A percentile compares a stretch with the other conserved stretches of the same genome.
Evolutionary conservation across 2,888 invertebrate genomes (phyloP).

Genomic region (Pegoplata infirma): DNA sequence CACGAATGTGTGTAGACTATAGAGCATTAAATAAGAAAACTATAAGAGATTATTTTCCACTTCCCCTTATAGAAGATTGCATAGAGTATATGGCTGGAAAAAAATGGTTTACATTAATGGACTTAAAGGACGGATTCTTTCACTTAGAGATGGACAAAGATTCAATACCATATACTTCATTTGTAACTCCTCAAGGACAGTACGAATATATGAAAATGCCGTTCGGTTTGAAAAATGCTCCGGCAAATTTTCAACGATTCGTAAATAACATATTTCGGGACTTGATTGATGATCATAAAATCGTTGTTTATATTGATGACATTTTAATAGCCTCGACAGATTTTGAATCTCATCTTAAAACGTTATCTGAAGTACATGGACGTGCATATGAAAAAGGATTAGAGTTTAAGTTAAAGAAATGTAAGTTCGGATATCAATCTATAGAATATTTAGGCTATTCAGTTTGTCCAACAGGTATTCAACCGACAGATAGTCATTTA

Average conservation of each 20-base stretch:
- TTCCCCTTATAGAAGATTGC: constrained; percentile 10
- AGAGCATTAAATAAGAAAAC: not conserved
- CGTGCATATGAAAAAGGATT: constrained; percentile 5
- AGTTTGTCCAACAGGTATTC: constrained; percentile 7
- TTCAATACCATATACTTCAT: constrained; percentile 19
- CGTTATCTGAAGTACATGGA: not conserved
- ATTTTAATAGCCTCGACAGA: too few species aligned
- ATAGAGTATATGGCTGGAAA: constrained; percentile 9
- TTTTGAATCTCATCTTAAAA: constrained; percentile 14
- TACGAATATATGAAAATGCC: constrained; percentile 18
- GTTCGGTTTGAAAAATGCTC: constrained; percentile 13
- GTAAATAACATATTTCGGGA: constrained; percentile 5
- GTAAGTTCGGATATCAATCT: constrained; percentile 15
- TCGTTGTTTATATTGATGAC: too few species aligned
- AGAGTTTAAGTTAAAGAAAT: constrained; percentile 15
- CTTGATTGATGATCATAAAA: too few species aligned
- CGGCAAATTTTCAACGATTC: constrained; percentile 14
- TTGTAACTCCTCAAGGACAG: constrained; percentile 26
- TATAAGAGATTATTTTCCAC: constrained; percentile 18
- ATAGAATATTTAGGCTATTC: constrained; percentile 39
- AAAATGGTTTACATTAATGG: constrained; percentile 7
- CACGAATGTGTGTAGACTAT: constrained; percentile 7
- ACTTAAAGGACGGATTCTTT: constrained; percentile 15
- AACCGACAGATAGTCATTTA: too few species aligned
- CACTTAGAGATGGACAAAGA: constrained; percentile 2